Evolutionary conservation across 2,888 invertebrate genomes (phyloP).

Genomic region (Pyrochroa serraticornis): DNA sequence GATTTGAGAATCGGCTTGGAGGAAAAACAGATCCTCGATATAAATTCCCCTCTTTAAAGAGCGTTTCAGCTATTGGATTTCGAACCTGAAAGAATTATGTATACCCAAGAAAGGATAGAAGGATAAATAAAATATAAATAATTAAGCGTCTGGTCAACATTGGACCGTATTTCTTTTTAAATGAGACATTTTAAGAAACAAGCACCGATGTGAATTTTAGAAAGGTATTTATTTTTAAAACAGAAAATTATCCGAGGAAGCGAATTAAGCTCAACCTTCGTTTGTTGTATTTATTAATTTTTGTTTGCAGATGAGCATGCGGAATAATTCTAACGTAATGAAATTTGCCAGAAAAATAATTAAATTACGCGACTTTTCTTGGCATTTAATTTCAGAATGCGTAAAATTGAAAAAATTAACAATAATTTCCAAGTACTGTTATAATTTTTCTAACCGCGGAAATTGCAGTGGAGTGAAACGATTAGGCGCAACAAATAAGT

Average conservation of each 20-base stretch:
- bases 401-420: no score
- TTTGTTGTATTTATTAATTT: neutral
- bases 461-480: no score
- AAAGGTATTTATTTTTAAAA: conserved; percentile 12
- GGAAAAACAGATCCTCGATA: conserved; percentile 12
- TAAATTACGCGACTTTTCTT: no score
- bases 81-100: conserved; percentile 27
- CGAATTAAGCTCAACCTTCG: neutral
- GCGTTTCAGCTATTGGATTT: conserved; percentile 13
- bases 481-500: neutral
- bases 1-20: neutral
- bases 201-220: conserved; percentile 10
- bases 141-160: conserved; percentile 28
- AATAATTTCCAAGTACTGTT: no score
- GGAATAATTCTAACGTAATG: no score
- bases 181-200: conserved; percentile 15
- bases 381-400: no score
- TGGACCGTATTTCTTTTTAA: conserved; percentile 23
- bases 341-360: no score
- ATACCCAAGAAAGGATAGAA: conserved; percentile 22
- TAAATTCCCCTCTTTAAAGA: conserved; percentile 21
- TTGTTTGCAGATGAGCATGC: no score
- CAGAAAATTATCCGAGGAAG: conserved; percentile 3
- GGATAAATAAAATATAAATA: conserved; percentile 31
- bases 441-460: no score